Evolutionary conservation across 2,888 invertebrate species (phyloP).

Genomic region (Bombyx huttoni): DNA sequence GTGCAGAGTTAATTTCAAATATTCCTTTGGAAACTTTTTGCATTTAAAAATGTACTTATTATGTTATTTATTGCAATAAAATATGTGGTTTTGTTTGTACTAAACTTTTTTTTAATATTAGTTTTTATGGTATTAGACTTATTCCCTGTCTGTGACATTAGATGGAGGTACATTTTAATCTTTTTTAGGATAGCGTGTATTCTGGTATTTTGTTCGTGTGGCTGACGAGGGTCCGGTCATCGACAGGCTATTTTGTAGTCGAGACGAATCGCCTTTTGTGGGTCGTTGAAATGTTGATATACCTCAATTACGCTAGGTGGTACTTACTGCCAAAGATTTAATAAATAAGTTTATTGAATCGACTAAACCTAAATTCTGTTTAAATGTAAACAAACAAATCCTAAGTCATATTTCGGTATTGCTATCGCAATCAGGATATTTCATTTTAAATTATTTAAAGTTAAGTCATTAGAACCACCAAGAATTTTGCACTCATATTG

Average conservation of each 20-base stretch:
- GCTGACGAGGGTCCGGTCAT: constrained; percentile 13
- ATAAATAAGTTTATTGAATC: neutral
- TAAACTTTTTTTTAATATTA: neutral
- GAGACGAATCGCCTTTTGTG: constrained; percentile 4
- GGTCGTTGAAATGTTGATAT: constrained; percentile 3
- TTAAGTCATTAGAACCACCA: too few relatives aligned
- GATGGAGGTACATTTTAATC: constrained; percentile 4
- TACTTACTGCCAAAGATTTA: neutral
- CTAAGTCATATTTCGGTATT: too few relatives aligned
- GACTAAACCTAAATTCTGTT: too few relatives aligned
- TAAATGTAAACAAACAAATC: too few relatives aligned
- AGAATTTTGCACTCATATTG: too few relatives aligned
- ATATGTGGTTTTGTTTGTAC: too few relatives aligned
- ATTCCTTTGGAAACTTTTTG: too few relatives aligned
- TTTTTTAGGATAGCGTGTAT: neutral
- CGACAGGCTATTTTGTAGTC: constrained; percentile 19
- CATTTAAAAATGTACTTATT: too few relatives aligned
- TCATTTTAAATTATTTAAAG: too few relatives aligned
- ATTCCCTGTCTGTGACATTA: neutral
- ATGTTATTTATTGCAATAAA: too few relatives aligned
- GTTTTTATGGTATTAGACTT: neutral
- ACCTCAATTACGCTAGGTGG: neutral
- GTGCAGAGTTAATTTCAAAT: too few relatives aligned
- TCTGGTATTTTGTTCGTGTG: neutral
- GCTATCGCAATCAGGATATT: too few relatives aligned